phyloP scores from a whole-genome alignment of 2,888 invertebrate genomes.

The Podotricha telesiphe region DNA sequence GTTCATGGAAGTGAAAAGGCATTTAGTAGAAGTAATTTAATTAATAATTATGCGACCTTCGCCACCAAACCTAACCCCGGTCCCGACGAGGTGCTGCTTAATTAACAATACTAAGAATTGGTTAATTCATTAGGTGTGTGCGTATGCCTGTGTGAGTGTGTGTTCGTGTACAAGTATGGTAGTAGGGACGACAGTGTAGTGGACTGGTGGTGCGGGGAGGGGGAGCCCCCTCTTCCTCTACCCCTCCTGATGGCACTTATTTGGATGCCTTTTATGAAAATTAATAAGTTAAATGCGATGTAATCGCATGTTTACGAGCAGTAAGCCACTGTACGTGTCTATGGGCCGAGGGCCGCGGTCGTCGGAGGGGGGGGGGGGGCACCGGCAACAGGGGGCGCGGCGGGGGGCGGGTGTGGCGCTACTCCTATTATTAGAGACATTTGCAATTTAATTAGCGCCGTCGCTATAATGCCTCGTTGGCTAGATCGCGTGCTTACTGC shows the following conservation, averaged over 20 bases:
- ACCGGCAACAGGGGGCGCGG: neutral
- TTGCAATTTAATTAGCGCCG: constrained; percentile 48
- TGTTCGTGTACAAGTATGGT: neutral
- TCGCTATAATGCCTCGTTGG: constrained; percentile 35
- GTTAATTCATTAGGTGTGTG: constrained; percentile 21
- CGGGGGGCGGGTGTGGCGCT: constrained; percentile 35
- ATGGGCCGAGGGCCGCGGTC: neutral
- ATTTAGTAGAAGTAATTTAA: neutral
- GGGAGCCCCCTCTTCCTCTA: too few species aligned
- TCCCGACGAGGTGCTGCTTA: neutral
- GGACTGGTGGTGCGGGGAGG: neutral
- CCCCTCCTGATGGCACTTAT: constrained; percentile 33
- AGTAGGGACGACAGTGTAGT: neutral
- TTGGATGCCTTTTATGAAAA: constrained; percentile 39
- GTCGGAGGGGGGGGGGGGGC: neutral
- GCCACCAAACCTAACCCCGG: constrained; percentile 2
- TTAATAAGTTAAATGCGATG: constrained; percentile 44
- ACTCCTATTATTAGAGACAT: constrained; percentile 46
- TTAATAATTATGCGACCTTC: constrained; percentile 12
- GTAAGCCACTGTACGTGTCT: constrained; percentile 18
- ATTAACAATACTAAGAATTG: constrained; percentile 13
- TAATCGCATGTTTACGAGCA: constrained; percentile 41
- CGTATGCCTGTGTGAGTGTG: neutral
- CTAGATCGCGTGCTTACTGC: constrained; percentile 34
- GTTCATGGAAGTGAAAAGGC: constrained; percentile 1